Conservation (phyloP, 2,888 invertebrate species). For the Hartigia nigra region DNA sequence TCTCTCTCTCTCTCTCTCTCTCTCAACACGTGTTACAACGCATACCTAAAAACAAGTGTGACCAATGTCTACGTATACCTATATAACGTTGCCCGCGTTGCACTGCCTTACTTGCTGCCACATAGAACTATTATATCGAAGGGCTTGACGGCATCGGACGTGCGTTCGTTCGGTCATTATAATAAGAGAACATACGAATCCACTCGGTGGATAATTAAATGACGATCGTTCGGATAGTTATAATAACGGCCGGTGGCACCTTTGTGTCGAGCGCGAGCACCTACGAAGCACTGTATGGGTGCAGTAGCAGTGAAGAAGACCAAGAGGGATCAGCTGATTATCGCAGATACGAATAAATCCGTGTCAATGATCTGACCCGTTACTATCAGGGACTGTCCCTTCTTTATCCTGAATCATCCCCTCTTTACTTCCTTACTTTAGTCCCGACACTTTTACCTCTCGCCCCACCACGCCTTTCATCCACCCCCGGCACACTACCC, state of each 20-base stretch:
- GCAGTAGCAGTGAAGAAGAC: background rate
- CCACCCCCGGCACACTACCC: conserved; percentile 28
- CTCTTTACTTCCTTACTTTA: background rate
- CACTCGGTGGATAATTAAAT: conserved; percentile 37
- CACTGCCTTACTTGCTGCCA: background rate
- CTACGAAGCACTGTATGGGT: background rate
- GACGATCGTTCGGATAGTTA: conserved; percentile 37
- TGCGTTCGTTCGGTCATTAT: conserved; percentile 28
- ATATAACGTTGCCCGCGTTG: background rate
- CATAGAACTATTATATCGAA: background rate
- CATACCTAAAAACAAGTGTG: background rate
- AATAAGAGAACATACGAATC: conserved; percentile 27
- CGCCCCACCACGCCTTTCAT: too few relatives aligned
- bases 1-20: conserved; percentile 23
- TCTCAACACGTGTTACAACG: background rate
- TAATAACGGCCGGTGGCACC: conserved; percentile 33
- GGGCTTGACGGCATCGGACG: background rate
- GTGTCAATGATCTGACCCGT: background rate
- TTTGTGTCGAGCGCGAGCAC: conserved; percentile 10
- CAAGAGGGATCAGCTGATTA: background rate
- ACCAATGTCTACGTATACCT: background rate
- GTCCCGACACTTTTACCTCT: background rate
- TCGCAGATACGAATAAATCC: background rate
- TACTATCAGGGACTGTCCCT: background rate
- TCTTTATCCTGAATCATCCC: background rate